These are phyloP conservation scores for Erethizon dorsatum DNA, from an alignment of 2,797 vertebrate genomes.

Conservation along the genomic window DNA sequence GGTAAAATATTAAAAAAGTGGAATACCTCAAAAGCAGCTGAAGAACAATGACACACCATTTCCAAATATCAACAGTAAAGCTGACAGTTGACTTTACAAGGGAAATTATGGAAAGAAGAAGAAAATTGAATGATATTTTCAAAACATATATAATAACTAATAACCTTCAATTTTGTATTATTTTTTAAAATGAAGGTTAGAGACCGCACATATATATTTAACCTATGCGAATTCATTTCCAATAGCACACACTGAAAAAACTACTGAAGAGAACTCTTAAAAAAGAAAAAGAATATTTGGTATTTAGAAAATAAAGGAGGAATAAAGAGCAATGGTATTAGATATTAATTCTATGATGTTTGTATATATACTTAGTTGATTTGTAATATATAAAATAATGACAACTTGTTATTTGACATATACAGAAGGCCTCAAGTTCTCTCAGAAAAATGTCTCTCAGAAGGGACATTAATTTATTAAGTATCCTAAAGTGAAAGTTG, in stretches of 20 bases:
- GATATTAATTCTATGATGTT: neutral
- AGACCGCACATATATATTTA: neutral
- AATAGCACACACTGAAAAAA: neutral
- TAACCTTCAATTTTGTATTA: neutral
- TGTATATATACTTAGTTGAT: neutral
- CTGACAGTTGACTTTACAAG: neutral
- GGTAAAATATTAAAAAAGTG: neutral
- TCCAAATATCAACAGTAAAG: neutral
- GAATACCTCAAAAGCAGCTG: neutral
- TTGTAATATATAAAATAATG: neutral
- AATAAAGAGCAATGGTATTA: neutral
- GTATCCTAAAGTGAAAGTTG: neutral
- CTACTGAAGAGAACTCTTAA: neutral
- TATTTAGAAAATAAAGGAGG: neutral
- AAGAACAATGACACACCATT: neutral
- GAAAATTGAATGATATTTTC: neutral
- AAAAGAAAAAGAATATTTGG: neutral
- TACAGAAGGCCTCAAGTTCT: neutral
- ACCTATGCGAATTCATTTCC: neutral
- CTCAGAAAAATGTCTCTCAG: neutral
- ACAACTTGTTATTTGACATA: neutral
- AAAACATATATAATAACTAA: neutral
- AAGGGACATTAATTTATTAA: neutral
- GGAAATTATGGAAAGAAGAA: neutral
- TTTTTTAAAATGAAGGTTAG: neutral